Percentiles rank a stretch among this genome's conserved stretches.
Evolutionary conservation across 1,140 invertebrate species (phyloP).

Genomic region (Rhyacophila brunnea): DNA sequence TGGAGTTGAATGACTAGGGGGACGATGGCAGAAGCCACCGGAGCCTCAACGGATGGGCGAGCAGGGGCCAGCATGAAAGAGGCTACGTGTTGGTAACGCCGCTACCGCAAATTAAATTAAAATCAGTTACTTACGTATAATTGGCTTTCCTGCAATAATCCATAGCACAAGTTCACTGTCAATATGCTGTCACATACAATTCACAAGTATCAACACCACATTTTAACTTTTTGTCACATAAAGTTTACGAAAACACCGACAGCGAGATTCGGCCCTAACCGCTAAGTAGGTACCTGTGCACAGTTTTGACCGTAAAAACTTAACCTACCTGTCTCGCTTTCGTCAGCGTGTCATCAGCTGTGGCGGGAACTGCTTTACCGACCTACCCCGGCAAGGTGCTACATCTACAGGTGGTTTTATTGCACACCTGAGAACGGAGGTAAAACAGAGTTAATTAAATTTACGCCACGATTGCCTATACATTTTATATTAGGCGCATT

Average conservation of each 20-base stretch:
- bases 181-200: conserved; percentile 12
- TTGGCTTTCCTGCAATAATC: conserved; percentile 7
- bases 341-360: conserved; percentile 17
- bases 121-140: background rate
- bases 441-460: background rate
- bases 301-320: conserved; percentile 1
- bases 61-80: background rate
- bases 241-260: background rate
- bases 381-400: background rate
- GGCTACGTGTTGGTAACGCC: conserved; percentile 13
- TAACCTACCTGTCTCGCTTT: conserved; percentile 11
- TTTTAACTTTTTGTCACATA: conserved; percentile 7
- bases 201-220: conserved; percentile 6
- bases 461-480: background rate
- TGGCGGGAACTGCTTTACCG: conserved; percentile 1
- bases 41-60: conserved; percentile 14
- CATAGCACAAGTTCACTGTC: conserved; percentile 14
- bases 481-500: background rate
- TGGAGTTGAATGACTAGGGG: no score
- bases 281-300: conserved; percentile 5
- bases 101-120: conserved; percentile 10
- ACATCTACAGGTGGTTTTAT: conserved; percentile 1
- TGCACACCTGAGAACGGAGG: background rate
- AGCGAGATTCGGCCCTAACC: no score
- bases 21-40: no score